Evolutionary conservation across 2,113 vertebrate genomes (phyloP).

Genomic region (Odontophorus gujanensis): DNA sequence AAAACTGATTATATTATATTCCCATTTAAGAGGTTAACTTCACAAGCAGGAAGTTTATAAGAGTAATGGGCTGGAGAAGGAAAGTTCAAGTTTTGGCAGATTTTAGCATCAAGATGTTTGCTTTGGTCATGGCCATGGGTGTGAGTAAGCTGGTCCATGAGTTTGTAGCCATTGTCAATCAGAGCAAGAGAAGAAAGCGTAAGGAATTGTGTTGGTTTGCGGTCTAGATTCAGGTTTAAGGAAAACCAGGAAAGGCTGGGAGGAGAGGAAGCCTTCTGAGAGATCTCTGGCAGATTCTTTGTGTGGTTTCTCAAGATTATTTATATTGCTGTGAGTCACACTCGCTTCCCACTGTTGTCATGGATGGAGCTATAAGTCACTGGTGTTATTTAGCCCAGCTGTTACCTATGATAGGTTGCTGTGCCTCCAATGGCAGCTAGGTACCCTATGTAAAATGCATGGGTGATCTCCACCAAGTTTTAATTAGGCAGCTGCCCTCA

Average conservation of each 20-base stretch:
- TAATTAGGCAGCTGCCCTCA: constrained; percentile 11
- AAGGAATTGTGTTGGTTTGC: neutral
- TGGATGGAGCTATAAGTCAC: neutral
- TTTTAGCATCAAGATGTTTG: neutral
- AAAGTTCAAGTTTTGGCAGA: neutral
- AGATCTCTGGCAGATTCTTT: neutral
- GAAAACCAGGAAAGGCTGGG: neutral
- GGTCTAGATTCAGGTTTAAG: neutral
- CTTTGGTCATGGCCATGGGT: neutral
- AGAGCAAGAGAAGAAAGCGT: neutral
- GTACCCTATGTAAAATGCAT: neutral
- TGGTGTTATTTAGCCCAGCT: neutral
- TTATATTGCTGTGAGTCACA: neutral
- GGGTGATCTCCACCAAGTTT: neutral
- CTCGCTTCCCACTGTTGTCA: neutral
- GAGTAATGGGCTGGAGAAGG: neutral
- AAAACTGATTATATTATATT: neutral
- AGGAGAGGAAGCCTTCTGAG: neutral
- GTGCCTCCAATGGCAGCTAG: neutral
- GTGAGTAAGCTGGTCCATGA: neutral
- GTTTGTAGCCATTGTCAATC: neutral
- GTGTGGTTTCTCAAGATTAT: neutral
- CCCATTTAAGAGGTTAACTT: neutral
- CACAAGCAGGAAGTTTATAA: neutral
- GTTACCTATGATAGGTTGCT: neutral